Conservation (phyloP, 2,113 vertebrate species). For the Cebus imitator region DNA sequence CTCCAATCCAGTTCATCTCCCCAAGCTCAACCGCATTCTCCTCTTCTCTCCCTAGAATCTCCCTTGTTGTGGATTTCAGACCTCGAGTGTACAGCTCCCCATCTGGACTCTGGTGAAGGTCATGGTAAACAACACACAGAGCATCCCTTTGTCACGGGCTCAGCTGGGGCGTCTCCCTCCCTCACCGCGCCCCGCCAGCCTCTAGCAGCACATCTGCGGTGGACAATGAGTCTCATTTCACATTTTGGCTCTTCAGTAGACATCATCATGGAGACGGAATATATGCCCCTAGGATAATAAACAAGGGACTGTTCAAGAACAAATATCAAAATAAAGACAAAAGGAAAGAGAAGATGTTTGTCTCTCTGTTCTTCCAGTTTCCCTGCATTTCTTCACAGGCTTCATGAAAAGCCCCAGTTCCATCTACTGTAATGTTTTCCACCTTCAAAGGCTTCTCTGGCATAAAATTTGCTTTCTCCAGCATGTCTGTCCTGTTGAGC, state of each 20-base stretch:
- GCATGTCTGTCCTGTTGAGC: not conserved
- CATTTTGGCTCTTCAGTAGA: not conserved
- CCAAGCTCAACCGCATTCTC: not conserved
- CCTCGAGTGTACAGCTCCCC: not conserved
- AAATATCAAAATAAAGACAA: not conserved
- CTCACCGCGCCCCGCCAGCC: not conserved
- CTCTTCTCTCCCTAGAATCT: not conserved
- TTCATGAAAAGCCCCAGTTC: not conserved
- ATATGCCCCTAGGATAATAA: not conserved
- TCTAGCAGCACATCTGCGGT: constrained; percentile 53
- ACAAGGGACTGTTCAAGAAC: constrained; percentile 31
- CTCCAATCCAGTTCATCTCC: not conserved
- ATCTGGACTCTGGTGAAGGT: not conserved
- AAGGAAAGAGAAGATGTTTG: not conserved
- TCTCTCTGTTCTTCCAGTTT: not conserved
- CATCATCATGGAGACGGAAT: constrained; percentile 24
- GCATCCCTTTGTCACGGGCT: not conserved
- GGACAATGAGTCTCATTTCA: constrained; percentile 53
- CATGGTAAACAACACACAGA: not conserved
- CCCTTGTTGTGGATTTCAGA: not conserved
- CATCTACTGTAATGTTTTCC: not conserved
- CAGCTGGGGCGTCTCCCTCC: not conserved
- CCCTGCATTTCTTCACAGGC: not conserved
- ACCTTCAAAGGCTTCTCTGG: not conserved
- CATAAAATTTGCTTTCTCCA: not conserved